Evolutionary conservation across 1,140 invertebrate species (phyloP).

Genomic region (Pristionchus pacificus): DNA sequence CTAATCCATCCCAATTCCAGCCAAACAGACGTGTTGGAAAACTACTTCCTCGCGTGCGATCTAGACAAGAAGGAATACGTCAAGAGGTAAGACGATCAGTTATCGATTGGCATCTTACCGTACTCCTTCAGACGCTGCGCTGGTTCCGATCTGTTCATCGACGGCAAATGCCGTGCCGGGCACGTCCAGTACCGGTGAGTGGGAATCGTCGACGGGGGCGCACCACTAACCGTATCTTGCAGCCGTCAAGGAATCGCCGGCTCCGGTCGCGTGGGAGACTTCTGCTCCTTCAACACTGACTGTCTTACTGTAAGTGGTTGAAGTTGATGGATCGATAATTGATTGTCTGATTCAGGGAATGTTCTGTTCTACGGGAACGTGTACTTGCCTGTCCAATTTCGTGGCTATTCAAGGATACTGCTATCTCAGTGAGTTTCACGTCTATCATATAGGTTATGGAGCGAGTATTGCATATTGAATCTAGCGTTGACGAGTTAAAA

Average conservation of each 20-base stretch:
- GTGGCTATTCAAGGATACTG: slow-evolving; percentile 57
- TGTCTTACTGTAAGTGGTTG: slow-evolving; percentile 43
- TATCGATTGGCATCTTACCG: neutral
- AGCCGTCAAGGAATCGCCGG: slow-evolving; percentile 49
- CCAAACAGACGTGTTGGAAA: slow-evolving; percentile 50
- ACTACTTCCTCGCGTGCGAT: slow-evolving; percentile 48
- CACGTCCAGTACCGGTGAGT: slow-evolving; percentile 41
- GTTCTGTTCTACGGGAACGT: slow-evolving; percentile 56
- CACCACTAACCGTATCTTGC: neutral
- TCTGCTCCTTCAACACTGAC: slow-evolving; percentile 55
- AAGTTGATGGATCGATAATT: too few species aligned
- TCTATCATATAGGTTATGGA: too few species aligned
- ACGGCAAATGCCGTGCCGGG: slow-evolving; percentile 42
- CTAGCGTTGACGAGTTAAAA: neutral
- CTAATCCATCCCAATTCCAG: slow-evolving; percentile 32
- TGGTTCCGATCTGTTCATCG: slow-evolving; percentile 47
- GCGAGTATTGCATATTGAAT: slow-evolving; percentile 5
- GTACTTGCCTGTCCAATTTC: slow-evolving; percentile 53
- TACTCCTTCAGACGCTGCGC: neutral
- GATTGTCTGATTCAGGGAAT: slow-evolving; percentile 41
- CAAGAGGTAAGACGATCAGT: slow-evolving; percentile 10
- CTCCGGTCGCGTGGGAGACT: slow-evolving; percentile 53
- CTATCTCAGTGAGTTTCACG: slow-evolving; percentile 43
- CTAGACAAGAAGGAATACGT: slow-evolving; percentile 38
- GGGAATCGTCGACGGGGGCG: neutral